Percentiles rank a stretch among this genome's conserved stretches.
These are phyloP conservation scores for Colletes latitarsis DNA, from an alignment of 1,140 invertebrate species.

Conservation along the genomic window DNA sequence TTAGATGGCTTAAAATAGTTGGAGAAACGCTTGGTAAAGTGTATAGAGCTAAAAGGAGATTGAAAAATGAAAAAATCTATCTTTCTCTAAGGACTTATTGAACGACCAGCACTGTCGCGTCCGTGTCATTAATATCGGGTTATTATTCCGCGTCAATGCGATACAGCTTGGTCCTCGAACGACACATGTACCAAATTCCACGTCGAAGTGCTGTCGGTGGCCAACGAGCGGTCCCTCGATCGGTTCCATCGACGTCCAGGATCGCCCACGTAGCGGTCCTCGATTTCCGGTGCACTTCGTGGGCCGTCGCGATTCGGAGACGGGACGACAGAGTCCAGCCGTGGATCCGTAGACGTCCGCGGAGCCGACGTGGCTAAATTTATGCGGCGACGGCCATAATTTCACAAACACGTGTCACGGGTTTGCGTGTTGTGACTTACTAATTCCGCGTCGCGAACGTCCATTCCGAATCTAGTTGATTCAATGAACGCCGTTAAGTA, in stretches of 20 bases:
- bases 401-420: constrained; percentile 28
- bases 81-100: too few relatives aligned
- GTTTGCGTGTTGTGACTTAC: constrained; percentile 36
- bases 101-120: not conserved
- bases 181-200: not conserved
- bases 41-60: too few relatives aligned
- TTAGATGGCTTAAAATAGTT: too few relatives aligned
- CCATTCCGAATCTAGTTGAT: constrained; percentile 18
- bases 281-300: constrained; percentile 45
- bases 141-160: not conserved
- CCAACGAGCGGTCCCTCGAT: not conserved
- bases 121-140: not conserved
- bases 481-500: constrained; percentile 13
- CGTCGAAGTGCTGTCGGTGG: not conserved
- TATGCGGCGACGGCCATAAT: constrained; percentile 39
- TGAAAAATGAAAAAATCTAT: too few relatives aligned
- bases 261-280: constrained; percentile 16
- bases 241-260: not conserved
- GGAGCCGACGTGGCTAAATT: constrained; percentile 28
- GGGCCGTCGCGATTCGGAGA: constrained; percentile 2
- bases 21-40: too few relatives aligned
- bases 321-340: constrained; percentile 22
- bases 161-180: not conserved
- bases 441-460: constrained; percentile 8
- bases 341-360: not conserved